Evolutionary conservation across 2,113 vertebrate genomes (phyloP).

Genomic region (Rhadina sibilatrix): DNA sequence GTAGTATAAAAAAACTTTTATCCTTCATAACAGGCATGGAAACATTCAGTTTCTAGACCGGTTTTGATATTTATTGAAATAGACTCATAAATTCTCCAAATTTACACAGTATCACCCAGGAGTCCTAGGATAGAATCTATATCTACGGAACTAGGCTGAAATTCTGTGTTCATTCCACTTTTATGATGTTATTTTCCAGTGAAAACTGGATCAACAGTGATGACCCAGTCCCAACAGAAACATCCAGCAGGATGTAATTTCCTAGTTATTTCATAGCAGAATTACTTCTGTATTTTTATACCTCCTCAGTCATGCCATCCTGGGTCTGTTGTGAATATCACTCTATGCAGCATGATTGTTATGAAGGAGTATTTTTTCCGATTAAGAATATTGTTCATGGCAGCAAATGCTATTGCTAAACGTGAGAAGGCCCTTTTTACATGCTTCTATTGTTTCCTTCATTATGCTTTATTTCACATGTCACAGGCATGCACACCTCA

Average conservation of each 20-base stretch:
- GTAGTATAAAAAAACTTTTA: not conserved
- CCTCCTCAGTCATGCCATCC: not conserved
- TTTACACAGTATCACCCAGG: not conserved
- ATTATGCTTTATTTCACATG: constrained; percentile 30
- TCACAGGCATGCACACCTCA: constrained; percentile 2
- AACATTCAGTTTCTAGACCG: not conserved
- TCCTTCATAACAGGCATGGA: not conserved
- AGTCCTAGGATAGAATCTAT: not conserved
- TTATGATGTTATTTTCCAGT: constrained; percentile 7
- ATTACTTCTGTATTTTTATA: constrained; percentile 16
- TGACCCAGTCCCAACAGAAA: not conserved
- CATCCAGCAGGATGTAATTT: constrained; percentile 7
- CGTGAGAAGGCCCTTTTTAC: not conserved
- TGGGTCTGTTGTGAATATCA: not conserved
- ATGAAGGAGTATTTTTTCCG: not conserved
- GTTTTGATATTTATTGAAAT: not conserved
- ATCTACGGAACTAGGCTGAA: not conserved
- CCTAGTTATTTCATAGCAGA: constrained; percentile 8
- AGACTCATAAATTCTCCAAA: not conserved
- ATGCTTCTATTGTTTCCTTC: not conserved
- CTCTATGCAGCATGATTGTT: not conserved
- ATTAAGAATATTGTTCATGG: constrained; percentile 24
- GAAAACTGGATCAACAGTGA: not conserved
- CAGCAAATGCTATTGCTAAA: not conserved
- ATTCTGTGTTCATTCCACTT: not conserved